Evolutionary conservation across 2,797 vertebrate genomes (phyloP).

Genomic region (Avahi laniger): DNA sequence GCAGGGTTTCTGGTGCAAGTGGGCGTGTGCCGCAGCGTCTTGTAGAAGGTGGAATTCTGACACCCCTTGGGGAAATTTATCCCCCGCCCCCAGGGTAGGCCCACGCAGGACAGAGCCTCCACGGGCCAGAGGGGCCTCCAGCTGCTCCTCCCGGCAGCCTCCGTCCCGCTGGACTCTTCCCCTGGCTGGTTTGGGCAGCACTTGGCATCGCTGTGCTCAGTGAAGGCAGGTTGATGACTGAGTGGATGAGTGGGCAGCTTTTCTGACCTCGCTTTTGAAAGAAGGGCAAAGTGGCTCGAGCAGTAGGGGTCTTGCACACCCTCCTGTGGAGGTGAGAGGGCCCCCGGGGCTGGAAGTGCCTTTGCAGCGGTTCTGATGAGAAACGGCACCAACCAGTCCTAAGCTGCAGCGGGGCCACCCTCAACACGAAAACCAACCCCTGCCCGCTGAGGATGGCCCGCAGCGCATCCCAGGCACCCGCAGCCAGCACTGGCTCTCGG

Average conservation of each 20-base stretch:
- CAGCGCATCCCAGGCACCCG: not conserved
- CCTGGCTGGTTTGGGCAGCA: too few relatives aligned
- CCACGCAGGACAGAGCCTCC: not conserved
- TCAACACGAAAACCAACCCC: not conserved
- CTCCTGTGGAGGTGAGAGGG: not conserved
- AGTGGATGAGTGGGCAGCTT: not conserved
- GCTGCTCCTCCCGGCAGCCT: not conserved
- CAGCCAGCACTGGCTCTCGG: too few relatives aligned
- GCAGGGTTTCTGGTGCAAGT: not conserved
- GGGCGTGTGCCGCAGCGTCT: not conserved
- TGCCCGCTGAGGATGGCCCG: not conserved
- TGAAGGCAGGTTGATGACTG: too few relatives aligned
- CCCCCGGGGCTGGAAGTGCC: not conserved
- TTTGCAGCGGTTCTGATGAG: not conserved
- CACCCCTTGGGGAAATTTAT: not conserved
- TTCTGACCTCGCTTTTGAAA: not conserved
- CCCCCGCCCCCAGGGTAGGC: not conserved
- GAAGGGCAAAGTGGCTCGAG: not conserved
- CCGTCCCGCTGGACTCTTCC: not conserved
- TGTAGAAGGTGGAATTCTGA: not conserved
- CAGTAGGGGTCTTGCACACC: not conserved
- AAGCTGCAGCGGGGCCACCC: too few relatives aligned
- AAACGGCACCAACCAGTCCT: not conserved
- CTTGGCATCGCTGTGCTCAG: not conserved
- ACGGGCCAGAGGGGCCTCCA: not conserved